Conservation (phyloP, 2,888 invertebrate genomes). For the Seira musarum region DNA sequence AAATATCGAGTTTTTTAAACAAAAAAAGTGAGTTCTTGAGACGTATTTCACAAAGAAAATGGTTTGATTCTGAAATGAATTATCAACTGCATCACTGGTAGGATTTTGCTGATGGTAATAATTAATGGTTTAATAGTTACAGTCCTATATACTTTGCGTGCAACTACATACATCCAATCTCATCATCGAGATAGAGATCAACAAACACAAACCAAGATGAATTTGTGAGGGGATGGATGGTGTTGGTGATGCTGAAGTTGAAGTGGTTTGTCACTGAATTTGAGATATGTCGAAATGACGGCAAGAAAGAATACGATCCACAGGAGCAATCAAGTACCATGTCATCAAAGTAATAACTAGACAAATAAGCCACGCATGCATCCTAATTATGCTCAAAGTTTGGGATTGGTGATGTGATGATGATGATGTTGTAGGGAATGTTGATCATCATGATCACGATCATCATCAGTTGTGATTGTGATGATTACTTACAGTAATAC, state of each 20-base stretch:
- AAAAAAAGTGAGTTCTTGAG: neutral
- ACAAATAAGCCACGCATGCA: constrained; percentile 59
- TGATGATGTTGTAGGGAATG: constrained; percentile 14
- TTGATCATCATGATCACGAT: neutral
- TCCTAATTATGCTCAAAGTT: constrained; percentile 48
- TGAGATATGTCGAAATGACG: neutral
- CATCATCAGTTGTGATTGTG: neutral
- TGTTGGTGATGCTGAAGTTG: neutral
- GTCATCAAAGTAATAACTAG: constrained; percentile 58
- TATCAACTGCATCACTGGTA: too few relatives aligned
- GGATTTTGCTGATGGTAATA: too few relatives aligned
- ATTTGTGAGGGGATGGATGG: too few relatives aligned
- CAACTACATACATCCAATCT: neutral
- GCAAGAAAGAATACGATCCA: constrained; percentile 40
- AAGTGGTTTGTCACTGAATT: neutral
- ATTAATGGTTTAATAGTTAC: too few relatives aligned
- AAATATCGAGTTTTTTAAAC: too few relatives aligned
- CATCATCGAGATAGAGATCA: constrained; percentile 10
- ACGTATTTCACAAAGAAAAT: neutral
- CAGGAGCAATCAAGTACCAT: constrained; percentile 57
- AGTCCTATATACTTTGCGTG: too few relatives aligned
- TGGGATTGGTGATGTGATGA: constrained; percentile 2
- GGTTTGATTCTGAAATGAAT: too few relatives aligned
- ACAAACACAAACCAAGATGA: constrained; percentile 20
- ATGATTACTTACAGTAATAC: neutral